These are phyloP conservation scores for Lepus europaeus DNA, from an alignment of 2,113 vertebrate genomes.

Conservation along the genomic window DNA sequence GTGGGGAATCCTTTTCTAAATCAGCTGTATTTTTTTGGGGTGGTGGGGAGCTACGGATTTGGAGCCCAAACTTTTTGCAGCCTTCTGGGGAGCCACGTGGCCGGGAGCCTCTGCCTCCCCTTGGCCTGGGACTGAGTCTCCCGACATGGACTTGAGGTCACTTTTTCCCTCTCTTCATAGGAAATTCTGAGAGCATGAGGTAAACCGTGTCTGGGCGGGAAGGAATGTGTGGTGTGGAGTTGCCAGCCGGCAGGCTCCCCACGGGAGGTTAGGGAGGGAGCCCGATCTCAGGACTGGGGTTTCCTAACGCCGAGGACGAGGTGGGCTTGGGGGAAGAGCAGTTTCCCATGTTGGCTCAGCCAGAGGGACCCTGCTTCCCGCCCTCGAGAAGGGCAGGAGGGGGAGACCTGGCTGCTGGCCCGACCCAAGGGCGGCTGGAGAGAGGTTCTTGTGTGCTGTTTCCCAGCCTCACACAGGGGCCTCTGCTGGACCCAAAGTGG, in stretches of 20 bases:
- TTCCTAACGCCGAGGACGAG: neutral
- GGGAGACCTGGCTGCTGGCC: neutral
- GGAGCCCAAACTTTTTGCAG: neutral
- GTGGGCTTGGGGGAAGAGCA: neutral
- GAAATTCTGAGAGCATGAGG: slow-evolving; percentile 74
- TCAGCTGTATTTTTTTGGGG: neutral
- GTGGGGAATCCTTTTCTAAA: neutral
- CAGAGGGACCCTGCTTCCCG: neutral
- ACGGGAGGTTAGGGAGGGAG: neutral
- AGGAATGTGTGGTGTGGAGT: neutral
- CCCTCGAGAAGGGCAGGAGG: neutral
- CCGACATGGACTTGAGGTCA: slow-evolving; percentile 54
- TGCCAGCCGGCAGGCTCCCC: neutral
- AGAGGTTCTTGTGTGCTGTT: neutral
- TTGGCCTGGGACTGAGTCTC: slow-evolving; percentile 52
- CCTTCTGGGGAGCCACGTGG: neutral
- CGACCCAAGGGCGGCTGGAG: neutral
- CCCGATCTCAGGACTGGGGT: neutral
- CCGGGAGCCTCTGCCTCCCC: slow-evolving; percentile 51
- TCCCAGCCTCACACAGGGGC: neutral
- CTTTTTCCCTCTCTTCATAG: neutral
- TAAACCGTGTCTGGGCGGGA: slow-evolving; percentile 1
- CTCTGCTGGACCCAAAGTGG: neutral
- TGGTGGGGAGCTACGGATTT: neutral
- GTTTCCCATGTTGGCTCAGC: neutral